Evolutionary conservation across 2,888 invertebrate genomes (phyloP).

Genomic region (Dilophus febrilis): DNA sequence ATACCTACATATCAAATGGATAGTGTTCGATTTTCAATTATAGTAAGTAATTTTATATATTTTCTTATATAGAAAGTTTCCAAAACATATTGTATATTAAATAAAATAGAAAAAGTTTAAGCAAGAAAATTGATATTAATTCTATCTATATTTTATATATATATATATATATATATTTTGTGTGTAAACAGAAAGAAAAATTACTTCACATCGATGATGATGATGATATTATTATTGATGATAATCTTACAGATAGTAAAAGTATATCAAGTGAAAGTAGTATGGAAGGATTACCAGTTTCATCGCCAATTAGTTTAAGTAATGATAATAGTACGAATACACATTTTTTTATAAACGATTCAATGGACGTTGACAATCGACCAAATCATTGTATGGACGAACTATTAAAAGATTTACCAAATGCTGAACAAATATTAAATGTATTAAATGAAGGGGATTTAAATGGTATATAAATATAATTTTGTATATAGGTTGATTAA

Average conservation of each 20-base stretch:
- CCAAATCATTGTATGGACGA: slow-evolving; percentile 24
- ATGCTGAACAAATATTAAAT: slow-evolving; percentile 17
- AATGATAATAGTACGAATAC: not conserved
- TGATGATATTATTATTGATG: slow-evolving; percentile 4
- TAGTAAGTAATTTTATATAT: slow-evolving; percentile 27
- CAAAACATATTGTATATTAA: no score
- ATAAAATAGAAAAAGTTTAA: no score
- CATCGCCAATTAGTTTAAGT: slow-evolving; percentile 12
- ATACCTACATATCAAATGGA: no score
- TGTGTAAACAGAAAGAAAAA: slow-evolving; percentile 13
- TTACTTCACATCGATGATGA: not conserved
- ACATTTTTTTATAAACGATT: slow-evolving; percentile 15
- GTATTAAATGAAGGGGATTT: slow-evolving; percentile 21
- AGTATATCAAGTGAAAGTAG: slow-evolving; percentile 28
- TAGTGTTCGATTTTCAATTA: slow-evolving; percentile 29
- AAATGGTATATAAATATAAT: no score
- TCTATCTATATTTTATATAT: no score
- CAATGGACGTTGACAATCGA: slow-evolving; percentile 24
- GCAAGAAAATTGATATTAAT: no score
- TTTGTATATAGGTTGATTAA: no score
- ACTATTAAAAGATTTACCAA: slow-evolving; percentile 18
- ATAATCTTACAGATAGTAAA: slow-evolving; percentile 22
- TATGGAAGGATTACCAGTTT: slow-evolving; percentile 24
- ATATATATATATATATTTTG: not conserved
- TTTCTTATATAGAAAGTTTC: no score